Evolutionary conservation across 2,888 invertebrate species (phyloP), one percentile per base, ranked within the genome.

Genomic region (Beris morrisii): DNA sequence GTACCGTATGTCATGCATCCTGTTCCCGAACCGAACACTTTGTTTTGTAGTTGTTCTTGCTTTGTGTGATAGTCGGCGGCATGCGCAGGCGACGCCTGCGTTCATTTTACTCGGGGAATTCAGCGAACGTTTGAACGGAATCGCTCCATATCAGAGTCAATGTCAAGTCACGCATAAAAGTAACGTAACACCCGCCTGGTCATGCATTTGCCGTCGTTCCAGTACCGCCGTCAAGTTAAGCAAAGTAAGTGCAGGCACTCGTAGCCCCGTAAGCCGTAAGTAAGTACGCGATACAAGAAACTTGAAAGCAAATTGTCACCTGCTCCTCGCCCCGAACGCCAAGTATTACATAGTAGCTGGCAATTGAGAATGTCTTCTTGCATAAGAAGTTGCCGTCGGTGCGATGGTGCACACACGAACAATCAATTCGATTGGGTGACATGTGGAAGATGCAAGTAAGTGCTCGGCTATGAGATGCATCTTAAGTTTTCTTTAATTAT

Each of bases 401-500:
- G 61, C 22, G 38, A 9, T 38, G 7, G 38, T 38, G 9, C 38
- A 38, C 38, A 38, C 38, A 38, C 38, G 52, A 50, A 50, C 50
- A 61, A 61, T 61, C 61, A 61, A 61, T 61, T 61, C 48, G 43
- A 15, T 22, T 50, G 61, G 61, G 38, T 61, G 61, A 61, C 61
- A 61, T 61, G 61, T 50, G 50, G 43, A 52, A 61, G 61, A 61
- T 61, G 52, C 61, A 22, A 58, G 22, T 12, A 58, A 28, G 28
- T 58, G 58, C 58, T 13, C 12, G 31, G 59, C 59, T 31, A 50
- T 48, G 52, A 52, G 61, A 61, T 61, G 43, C 46, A 61, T 61
- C 52, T 61, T 61, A 50, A 43, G 30, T 61, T 52, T 61, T 61
- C 61, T 61, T 61, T 61, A 61, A 61, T 61, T 61, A 61, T 59